Conservation (phyloP, 2,888 invertebrate species). For the Crepidodera aurea region DNA sequence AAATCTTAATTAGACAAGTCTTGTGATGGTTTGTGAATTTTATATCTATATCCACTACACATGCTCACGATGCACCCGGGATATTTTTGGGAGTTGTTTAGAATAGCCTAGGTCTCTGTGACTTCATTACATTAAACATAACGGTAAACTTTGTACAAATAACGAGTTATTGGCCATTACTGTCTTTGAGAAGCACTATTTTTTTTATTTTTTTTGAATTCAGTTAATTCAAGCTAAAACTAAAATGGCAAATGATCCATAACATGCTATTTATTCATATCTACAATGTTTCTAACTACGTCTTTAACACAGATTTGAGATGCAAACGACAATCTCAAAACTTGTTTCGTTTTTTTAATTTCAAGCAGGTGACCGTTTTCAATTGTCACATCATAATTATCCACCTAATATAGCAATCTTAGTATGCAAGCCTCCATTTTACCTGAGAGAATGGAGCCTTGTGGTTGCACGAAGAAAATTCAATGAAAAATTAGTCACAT, state of each 20-base stretch:
- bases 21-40: slow-evolving; percentile 24
- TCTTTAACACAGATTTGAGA: slow-evolving; percentile 53
- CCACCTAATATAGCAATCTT: slow-evolving; percentile 57
- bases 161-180: slow-evolving; percentile 25
- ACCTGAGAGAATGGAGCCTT: slow-evolving; percentile 89
- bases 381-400: slow-evolving; percentile 41
- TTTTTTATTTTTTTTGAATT: slow-evolving; percentile 27
- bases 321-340: slow-evolving; percentile 46
- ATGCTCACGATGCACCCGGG: slow-evolving; percentile 54
- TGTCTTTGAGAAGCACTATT: slow-evolving; percentile 32
- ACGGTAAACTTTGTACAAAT: slow-evolving; percentile 21
- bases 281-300: slow-evolving; percentile 50
- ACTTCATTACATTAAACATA: slow-evolving; percentile 57
- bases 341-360: slow-evolving; percentile 35
- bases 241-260: slow-evolving; percentile 54
- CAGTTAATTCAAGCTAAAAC: slow-evolving; percentile 49
- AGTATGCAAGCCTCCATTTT: slow-evolving; percentile 73
- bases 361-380: slow-evolving; percentile 48
- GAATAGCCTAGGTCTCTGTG: slow-evolving; percentile 57
- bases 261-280: slow-evolving; percentile 54
- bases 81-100: slow-evolving; percentile 35
- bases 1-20: slow-evolving; percentile 20
- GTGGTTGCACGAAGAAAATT: slow-evolving; percentile 73
- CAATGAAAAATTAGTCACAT: slow-evolving; percentile 43
- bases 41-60: slow-evolving; percentile 48